These are phyloP conservation scores for Hydropotes inermis DNA, from an alignment of 2,113 vertebrate genomes.

Conservation along the genomic window DNA sequence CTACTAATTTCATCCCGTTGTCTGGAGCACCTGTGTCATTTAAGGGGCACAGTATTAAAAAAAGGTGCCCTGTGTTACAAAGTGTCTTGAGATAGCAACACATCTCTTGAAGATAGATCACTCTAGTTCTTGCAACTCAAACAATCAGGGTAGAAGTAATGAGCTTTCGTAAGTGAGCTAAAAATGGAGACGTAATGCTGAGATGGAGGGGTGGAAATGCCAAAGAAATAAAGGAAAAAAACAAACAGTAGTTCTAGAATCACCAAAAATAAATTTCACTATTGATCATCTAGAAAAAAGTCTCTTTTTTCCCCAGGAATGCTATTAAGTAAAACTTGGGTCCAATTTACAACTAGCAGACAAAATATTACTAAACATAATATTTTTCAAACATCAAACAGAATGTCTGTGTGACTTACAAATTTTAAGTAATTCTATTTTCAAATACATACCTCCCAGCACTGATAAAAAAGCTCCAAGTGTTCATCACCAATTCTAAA, in stretches of 20 bases:
- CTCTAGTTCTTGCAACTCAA: background rate
- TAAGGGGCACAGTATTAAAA: background rate
- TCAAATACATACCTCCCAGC: background rate
- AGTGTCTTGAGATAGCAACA: background rate
- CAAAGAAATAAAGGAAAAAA: background rate
- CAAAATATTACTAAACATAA: background rate
- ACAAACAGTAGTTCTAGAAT: background rate
- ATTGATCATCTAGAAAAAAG: background rate
- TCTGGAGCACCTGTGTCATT: background rate
- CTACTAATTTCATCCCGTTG: background rate
- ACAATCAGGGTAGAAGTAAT: background rate
- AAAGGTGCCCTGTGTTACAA: background rate
- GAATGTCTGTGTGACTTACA: background rate
- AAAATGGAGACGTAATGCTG: background rate
- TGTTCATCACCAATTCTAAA: background rate
- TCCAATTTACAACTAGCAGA: background rate
- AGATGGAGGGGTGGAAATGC: background rate
- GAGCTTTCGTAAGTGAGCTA: background rate
- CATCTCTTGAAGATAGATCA: background rate
- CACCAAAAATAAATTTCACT: background rate
- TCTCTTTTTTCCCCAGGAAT: background rate
- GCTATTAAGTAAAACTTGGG: background rate
- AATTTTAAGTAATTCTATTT: slow-evolving; percentile 10
- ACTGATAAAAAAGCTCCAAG: background rate
- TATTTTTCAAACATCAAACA: background rate